These are phyloP conservation scores for Thysanoteuthis rhombus DNA, from an alignment of 2,888 invertebrate genomes.

Conservation along the genomic window DNA sequence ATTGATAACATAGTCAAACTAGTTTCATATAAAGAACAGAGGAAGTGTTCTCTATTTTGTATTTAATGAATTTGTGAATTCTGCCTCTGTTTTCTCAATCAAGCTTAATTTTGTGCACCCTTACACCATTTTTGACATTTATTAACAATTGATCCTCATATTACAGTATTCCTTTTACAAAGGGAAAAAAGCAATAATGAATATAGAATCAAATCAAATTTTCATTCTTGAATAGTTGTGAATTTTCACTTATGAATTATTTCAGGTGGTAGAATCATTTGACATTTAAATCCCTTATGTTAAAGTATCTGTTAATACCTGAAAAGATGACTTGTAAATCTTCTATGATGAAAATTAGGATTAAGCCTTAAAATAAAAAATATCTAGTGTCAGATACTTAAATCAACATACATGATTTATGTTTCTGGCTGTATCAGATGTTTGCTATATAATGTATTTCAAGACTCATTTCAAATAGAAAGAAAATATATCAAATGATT, in stretches of 20 bases:
- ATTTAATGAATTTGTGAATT: background rate
- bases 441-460: too few relatives aligned
- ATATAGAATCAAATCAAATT: background rate
- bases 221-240: background rate
- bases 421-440: too few relatives aligned
- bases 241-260: background rate
- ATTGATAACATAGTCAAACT: too few relatives aligned
- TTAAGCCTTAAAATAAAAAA: too few relatives aligned
- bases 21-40: background rate
- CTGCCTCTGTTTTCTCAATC: background rate
- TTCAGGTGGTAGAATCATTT: background rate
- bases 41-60: background rate
- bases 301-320: too few relatives aligned
- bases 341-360: too few relatives aligned
- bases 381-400: too few relatives aligned
- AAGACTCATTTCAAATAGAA: too few relatives aligned
- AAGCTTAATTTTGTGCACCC: background rate
- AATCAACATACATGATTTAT: too few relatives aligned
- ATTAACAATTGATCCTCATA: background rate
- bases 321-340: too few relatives aligned
- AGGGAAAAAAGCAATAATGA: background rate
- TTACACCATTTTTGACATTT: background rate
- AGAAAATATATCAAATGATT: too few relatives aligned
- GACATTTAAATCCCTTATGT: too few relatives aligned
- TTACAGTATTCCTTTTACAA: background rate